phyloP scores from a whole-genome alignment of 2,113 vertebrate genomes.

The Irena cyanogastra region DNA sequence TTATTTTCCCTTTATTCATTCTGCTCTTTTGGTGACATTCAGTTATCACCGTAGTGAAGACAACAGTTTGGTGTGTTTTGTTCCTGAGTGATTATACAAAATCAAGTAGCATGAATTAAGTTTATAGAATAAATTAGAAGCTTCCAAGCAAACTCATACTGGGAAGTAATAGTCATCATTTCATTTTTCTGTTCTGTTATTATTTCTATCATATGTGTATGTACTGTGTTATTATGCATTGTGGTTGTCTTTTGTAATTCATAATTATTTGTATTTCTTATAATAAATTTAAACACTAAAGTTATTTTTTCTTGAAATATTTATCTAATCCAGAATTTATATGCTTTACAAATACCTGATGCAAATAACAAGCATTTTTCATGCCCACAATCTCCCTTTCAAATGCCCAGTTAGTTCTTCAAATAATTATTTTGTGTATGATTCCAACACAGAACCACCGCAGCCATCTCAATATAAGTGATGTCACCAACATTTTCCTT shows the following conservation, averaged over 20 bases:
- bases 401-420: not conserved
- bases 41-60: not conserved
- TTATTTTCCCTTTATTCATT: conserved; percentile 5
- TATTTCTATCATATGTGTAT: conserved; percentile 46
- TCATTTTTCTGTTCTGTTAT: conserved; percentile 43
- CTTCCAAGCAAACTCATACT: conserved; percentile 7
- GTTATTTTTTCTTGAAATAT: conserved; percentile 26
- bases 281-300: conserved; percentile 61
- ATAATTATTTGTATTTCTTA: conserved; percentile 60
- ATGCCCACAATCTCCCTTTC: not conserved
- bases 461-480: not conserved
- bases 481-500: not conserved
- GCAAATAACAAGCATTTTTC: not conserved
- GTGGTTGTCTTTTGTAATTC: conserved; percentile 62
- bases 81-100: conserved; percentile 12
- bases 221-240: conserved; percentile 41
- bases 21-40: not conserved
- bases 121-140: conserved; percentile 14
- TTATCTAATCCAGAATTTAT: conserved; percentile 1
- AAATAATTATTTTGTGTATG: not conserved
- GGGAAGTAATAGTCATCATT: conserved; percentile 6
- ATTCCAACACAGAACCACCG: not conserved
- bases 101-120: conserved; percentile 7
- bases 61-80: not conserved
- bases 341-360: not conserved